These are phyloP conservation scores for Camponotus floridanus DNA, from an alignment of 1,140 invertebrate species.

Conservation along the genomic window DNA sequence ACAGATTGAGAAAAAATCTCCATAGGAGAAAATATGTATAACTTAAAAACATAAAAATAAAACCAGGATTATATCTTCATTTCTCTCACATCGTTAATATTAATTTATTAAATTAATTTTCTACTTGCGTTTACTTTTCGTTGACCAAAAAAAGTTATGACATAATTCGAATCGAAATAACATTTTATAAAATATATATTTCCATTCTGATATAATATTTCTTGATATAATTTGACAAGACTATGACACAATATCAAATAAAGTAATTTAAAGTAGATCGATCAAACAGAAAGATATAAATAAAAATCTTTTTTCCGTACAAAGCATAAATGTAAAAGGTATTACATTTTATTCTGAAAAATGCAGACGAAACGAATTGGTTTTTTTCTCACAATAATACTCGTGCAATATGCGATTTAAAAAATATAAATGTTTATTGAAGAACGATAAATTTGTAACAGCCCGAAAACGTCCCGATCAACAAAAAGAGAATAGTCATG, in stretches of 20 bases:
- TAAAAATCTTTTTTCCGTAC: neutral
- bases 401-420: conserved; percentile 16
- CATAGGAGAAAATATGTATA: conserved; percentile 10
- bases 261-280: neutral
- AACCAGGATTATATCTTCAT: neutral
- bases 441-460: conserved; percentile 14
- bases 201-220: neutral
- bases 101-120: conserved; percentile 43
- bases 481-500: conserved; percentile 8
- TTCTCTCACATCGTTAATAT: neutral
- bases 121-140: neutral
- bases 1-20: conserved; percentile 23
- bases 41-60: conserved; percentile 43
- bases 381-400: neutral
- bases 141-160: conserved; percentile 4
- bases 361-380: neutral
- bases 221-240: no score
- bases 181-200: neutral
- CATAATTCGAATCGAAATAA: neutral
- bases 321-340: neutral
- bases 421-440: conserved; percentile 10
- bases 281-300: neutral
- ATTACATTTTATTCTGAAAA: neutral
- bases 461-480: conserved; percentile 34
- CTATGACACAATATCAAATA: neutral